Percentiles rank a stretch among this genome's conserved stretches.
These are phyloP conservation scores for Paraplagusia blochii DNA, from an alignment of 2,113 vertebrate genomes.

Conservation along the genomic window DNA sequence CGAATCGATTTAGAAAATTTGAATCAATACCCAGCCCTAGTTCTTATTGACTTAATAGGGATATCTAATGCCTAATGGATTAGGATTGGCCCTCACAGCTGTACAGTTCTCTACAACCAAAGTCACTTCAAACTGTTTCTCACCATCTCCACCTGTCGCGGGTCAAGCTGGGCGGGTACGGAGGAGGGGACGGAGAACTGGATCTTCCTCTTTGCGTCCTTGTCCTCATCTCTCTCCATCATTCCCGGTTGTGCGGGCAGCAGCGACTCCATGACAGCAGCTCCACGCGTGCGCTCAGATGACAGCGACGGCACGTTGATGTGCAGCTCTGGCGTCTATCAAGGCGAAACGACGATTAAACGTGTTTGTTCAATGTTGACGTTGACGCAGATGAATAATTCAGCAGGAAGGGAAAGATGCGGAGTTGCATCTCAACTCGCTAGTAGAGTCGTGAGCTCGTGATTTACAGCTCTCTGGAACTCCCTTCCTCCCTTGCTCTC, in stretches of 20 bases:
- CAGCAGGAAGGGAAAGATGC: no score
- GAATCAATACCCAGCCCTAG: no score
- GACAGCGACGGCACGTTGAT: background rate
- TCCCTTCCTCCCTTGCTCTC: constrained; percentile 9
- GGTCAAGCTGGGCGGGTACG: constrained; percentile 85
- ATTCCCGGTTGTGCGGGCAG: constrained; percentile 44
- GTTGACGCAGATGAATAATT: no score
- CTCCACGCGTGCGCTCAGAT: constrained; percentile 12
- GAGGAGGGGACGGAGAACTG: constrained; percentile 86
- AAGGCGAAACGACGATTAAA: no score
- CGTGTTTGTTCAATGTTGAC: no score
- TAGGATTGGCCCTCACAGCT: constrained; percentile 4
- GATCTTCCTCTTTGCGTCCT: constrained; percentile 79
- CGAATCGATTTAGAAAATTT: no score
- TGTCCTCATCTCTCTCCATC: constrained; percentile 58
- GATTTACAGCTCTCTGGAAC: background rate
- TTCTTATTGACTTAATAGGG: no score
- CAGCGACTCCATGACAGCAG: constrained; percentile 54
- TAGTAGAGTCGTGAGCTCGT: no score
- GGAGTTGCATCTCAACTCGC: no score
- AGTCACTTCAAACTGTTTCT: constrained; percentile 43
- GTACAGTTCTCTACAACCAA: background rate
- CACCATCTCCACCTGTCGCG: constrained; percentile 90
- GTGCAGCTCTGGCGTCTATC: background rate
- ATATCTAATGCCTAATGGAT: no score